phyloP scores from a whole-genome alignment of 2,888 invertebrate genomes.

The Caenorhabditis becei region DNA sequence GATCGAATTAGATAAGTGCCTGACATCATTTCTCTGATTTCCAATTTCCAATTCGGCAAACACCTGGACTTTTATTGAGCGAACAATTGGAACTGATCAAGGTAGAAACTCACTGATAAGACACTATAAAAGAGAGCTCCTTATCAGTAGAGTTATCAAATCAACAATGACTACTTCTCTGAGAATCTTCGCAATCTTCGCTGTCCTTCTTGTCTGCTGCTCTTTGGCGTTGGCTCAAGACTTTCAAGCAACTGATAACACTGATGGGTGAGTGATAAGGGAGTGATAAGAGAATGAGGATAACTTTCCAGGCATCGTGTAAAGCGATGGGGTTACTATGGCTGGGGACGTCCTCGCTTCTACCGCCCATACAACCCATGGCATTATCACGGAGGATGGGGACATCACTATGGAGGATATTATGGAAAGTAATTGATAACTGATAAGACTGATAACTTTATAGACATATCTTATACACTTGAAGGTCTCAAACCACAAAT shows the following conservation, averaged over 20 bases:
- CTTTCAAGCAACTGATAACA: neutral
- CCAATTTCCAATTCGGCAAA: too few relatives aligned
- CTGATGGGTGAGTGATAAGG: too few relatives aligned
- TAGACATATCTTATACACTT: too few relatives aligned
- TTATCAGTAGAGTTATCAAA: neutral
- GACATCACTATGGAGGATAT: neutral
- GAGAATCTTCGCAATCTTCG: neutral
- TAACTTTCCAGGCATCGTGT: neutral
- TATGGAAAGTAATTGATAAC: neutral
- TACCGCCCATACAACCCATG: neutral
- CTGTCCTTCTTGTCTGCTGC: neutral
- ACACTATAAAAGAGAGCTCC: too few relatives aligned
- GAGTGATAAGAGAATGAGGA: too few relatives aligned
- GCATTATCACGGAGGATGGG: neutral
- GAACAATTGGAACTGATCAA: too few relatives aligned
- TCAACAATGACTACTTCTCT: neutral
- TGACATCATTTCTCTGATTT: too few relatives aligned
- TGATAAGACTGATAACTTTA: constrained; percentile 1
- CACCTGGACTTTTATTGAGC: too few relatives aligned
- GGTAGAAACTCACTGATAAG: too few relatives aligned
- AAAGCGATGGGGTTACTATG: neutral
- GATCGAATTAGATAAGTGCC: too few relatives aligned
- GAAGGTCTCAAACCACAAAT: constrained; percentile 25
- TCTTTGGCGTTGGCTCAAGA: neutral
- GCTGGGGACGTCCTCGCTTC: neutral